Base-by-base conservation (phyloP, 2,797 vertebrate genomes). In the Gallinago solitaria region DNA sequence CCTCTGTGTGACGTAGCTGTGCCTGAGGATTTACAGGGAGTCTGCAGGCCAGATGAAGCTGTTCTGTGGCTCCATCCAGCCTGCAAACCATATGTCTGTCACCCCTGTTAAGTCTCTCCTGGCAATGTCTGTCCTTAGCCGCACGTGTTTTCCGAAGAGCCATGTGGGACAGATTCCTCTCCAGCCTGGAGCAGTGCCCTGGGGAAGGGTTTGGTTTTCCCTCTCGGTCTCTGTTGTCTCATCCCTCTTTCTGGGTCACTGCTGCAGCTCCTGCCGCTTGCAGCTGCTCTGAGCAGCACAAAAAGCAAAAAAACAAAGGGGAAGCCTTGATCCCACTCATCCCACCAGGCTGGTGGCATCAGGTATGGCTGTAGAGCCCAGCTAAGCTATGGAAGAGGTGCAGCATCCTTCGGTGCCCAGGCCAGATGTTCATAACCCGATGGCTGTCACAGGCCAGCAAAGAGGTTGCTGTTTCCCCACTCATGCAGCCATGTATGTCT, bases 11-110 rank as follows among this genome's bases (percentile, higher is more conserved):
- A 78, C 0, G 0, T 23, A 64, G 61, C n/a, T 51, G 30, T 80
- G 91, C 35, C 54, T 59, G 35, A 73, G 67, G 75, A 47, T n/a
- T 84, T 73, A 25, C 0, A 51, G 48, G n/a, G 45, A 67, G 33
- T 5, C 82, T 93, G 91, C 61, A 70, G 82, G 69, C 45, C 89
- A 75, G 48, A 87, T 53, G 87, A 92, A 83, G 69, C 91, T 82
- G 77, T 39, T 69, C 45, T 16, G 67, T 57, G 78, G 33, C 74
- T 87, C 21, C 2, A 45, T 59, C 60, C 93, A 94, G 90, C 87
- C 85, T 90, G 91, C 69, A 93, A 78, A 71, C 48, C 82, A 41
- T 17, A 37, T 50, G 74, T 68, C 79, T 83, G 68, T n/a, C 28
- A 18, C 51, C 89, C n/a, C 48, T 74, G 60, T 30, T 83, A 59